These are phyloP conservation scores for Xylocopa sonorina DNA, from an alignment of 1,140 invertebrate species.

Conservation along the genomic window DNA sequence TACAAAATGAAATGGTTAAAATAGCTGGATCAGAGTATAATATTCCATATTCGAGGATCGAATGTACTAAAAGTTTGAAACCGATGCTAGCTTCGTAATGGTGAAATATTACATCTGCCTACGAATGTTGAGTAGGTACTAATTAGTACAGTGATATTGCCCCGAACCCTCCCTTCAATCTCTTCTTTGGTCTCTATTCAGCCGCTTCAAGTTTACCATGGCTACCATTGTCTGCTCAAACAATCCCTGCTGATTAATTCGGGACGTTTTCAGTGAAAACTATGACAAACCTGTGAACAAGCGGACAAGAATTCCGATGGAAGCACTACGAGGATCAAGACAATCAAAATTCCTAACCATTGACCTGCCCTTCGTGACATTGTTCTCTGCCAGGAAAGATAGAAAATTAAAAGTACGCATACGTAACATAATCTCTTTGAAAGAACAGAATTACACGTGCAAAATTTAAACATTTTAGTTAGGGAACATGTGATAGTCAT, in stretches of 20 bases:
- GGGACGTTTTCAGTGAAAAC: conserved; percentile 60
- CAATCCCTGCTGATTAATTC: conserved; percentile 65
- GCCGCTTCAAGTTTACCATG: conserved; percentile 55
- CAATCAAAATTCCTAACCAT: conserved; percentile 38
- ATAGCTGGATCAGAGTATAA: background rate
- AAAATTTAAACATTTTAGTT: too few relatives aligned
- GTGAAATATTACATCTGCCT: conserved; percentile 45
- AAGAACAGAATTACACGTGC: too few relatives aligned
- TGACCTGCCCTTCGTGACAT: background rate
- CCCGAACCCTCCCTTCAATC: conserved; percentile 43
- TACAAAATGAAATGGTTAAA: background rate
- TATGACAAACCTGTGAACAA: conserved; percentile 47
- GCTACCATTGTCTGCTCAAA: conserved; percentile 65
- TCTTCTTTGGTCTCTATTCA: conserved; percentile 48
- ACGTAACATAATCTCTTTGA: too few relatives aligned
- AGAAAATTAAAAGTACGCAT: too few relatives aligned
- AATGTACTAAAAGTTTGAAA: conserved; percentile 19
- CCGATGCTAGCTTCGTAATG: conserved; percentile 9
- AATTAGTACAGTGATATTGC: conserved; percentile 57
- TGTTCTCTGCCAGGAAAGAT: too few relatives aligned
- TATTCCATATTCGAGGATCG: background rate
- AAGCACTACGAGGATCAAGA: conserved; percentile 10
- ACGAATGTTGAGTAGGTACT: conserved; percentile 45
- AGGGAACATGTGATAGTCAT: too few relatives aligned
- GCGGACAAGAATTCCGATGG: conserved; percentile 16